Evolutionary conservation across 2,888 invertebrate species (phyloP), one percentile per base, ranked within the genome.

Genomic region (Plebejus anna): DNA sequence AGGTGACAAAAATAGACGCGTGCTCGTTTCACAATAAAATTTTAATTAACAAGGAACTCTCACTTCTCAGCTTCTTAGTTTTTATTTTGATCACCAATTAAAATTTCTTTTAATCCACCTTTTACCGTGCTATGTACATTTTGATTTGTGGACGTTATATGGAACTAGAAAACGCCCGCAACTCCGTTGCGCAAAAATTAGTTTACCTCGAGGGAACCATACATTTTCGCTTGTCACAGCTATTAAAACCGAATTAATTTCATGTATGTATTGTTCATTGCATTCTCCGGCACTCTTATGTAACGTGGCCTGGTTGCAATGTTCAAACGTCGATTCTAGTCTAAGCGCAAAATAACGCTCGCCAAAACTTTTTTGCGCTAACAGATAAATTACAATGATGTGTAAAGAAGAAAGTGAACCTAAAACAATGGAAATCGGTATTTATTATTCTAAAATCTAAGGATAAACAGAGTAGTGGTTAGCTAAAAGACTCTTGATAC

Each of bases 271-370:
- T 61, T 61, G 61, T 66, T 66, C 66, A 66, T 66, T 13, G 32
- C 66, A 66, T 32, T 66, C 32, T 66, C 66, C 32, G 28, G 13
- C 28, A 28, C 66, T 61, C 61, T 66, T 66, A 32, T 66, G 32
- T 66, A 66, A 66, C 32, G 32, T 66, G 32, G 32, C 66, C 66
- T 66, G 66, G 66, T 66, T 66, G 22, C 55, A 55, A 55, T 55
- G 61, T 32, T 32, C 5, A 32, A 66, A 66, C n/a, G 61, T 28
- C 66, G 66, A 13, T 66, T 66, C 5, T 16, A 28, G 66, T 32
- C 32, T 66, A 32, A 66, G 32, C 66, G 1, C 32, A 13, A 66
- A 66, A 66, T 32, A 32, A 61, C 61, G 61, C 28, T 61, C 2
- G 28, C 61, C 28, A 61, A 61, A 61, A 22, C 22, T 2, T 61